Conservation (phyloP, 2,888 invertebrate genomes). For the Stictocephala bisonia region DNA sequence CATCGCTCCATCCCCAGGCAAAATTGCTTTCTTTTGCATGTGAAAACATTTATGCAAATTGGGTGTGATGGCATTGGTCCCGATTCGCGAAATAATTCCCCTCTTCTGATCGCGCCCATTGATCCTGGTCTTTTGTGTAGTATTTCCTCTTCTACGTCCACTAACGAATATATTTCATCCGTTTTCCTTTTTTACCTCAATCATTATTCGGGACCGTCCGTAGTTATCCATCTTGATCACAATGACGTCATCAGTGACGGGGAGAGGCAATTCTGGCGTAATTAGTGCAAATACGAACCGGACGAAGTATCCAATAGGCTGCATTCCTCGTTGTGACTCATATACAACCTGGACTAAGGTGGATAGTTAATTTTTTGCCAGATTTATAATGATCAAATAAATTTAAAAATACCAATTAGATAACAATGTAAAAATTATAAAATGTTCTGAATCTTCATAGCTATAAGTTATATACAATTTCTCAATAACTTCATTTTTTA, state of each 20-base stretch:
- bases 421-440: too few relatives aligned
- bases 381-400: too few relatives aligned
- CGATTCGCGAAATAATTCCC: not conserved
- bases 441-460: too few relatives aligned
- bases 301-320: too few relatives aligned
- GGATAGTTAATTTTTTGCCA: too few relatives aligned
- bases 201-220: conserved; percentile 28
- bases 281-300: too few relatives aligned
- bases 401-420: too few relatives aligned
- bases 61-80: conserved; percentile 20
- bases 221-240: conserved; percentile 33
- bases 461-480: too few relatives aligned
- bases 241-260: conserved; percentile 6
- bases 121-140: conserved; percentile 26
- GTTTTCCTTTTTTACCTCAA: conserved; percentile 23
- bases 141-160: conserved; percentile 30
- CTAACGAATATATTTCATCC: conserved; percentile 38
- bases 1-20: not conserved
- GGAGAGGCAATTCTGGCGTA: conserved; percentile 9
- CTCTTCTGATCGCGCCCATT: conserved; percentile 15
- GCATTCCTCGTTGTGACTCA: too few relatives aligned
- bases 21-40: conserved; percentile 32
- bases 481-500: too few relatives aligned
- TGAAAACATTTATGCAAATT: conserved; percentile 38
- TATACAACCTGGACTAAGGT: too few relatives aligned